Percentiles rank a stretch among this genome's conserved stretches.
phyloP scores from a whole-genome alignment of 2,113 vertebrate species.

The Panthera uncia region DNA sequence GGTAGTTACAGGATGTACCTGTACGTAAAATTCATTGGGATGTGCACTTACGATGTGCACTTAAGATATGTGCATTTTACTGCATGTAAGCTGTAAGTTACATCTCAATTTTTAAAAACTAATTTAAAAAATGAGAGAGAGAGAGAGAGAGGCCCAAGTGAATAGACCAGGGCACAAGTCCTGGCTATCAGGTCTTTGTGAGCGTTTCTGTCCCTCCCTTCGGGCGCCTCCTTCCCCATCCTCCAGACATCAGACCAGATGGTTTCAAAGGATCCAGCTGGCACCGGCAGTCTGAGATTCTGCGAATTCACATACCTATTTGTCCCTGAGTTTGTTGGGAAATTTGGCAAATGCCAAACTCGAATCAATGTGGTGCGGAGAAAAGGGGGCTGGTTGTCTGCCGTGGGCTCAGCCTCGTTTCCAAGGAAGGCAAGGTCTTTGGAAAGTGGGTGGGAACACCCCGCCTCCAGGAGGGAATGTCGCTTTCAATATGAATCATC shows the following conservation, averaged over 20 bases:
- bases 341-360: constrained; percentile 36
- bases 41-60: neutral
- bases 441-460: constrained; percentile 51
- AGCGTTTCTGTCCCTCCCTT: neutral
- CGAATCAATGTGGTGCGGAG: neutral
- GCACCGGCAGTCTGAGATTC: neutral
- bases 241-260: neutral
- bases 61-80: neutral
- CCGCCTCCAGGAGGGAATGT: constrained; percentile 64
- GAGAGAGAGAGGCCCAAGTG: neutral
- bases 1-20: neutral
- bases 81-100: neutral
- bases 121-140: neutral
- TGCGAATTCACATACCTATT: constrained; percentile 31
- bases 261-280: constrained; percentile 34
- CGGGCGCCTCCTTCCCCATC: neutral
- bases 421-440: constrained; percentile 63
- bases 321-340: constrained; percentile 41
- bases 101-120: neutral
- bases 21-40: neutral
- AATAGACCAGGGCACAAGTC: neutral
- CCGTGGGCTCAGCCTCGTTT: constrained; percentile 54
- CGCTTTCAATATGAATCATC: constrained; percentile 76
- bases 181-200: neutral
- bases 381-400: constrained; percentile 33